Evolutionary conservation across 2,888 invertebrate genomes (phyloP), one percentile per base, ranked within the genome.

Genomic region (Amblyteles armatorius): DNA sequence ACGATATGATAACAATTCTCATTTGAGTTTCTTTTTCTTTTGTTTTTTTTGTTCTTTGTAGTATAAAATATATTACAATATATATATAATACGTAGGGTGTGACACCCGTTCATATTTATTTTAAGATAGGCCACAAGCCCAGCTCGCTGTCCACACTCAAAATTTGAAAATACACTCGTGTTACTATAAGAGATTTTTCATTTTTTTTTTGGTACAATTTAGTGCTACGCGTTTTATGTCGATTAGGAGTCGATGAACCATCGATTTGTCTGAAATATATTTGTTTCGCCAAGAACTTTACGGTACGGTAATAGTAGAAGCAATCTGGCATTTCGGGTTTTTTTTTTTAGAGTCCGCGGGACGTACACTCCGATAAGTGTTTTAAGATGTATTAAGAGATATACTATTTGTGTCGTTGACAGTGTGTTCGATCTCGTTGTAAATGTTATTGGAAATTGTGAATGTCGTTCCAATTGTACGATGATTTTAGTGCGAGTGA

Each of bases 11-110:
- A 92, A 92, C 91, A 91, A 90, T 90, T 90, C 85, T 90, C 87
- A 87, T 86, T 90, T 85, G 83, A 82, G 87, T 88, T 89, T 90
- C 84, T 87, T 89, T 77, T 68, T 29, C 29, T 29, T 71, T 82
- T 74, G 73, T 77, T 71, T 82, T 79, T 82, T 63, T 77, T 65
- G 44, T 55, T 84, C 60, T 73, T 88, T 88, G 86, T 87, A 88
- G 91, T 92, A 92, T 90, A 92, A 92, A 90, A 93, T 93, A 93
- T 93, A 93, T 93, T 92, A 92, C 92, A 92, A 92, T 92, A 91
- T 92, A 84, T 91, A 90, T 91, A 88, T 87, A 86, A 87, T 88
- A 89, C 82, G 85, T 78, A 87, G 87, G 85, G 86, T 88, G 11
- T 4, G 89, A 84, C 83, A 86, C 69, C 85, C 87, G 57, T 87